Base-by-base conservation (phyloP, 2,113 vertebrate species). In the Phalacrocorax aristotelis region DNA sequence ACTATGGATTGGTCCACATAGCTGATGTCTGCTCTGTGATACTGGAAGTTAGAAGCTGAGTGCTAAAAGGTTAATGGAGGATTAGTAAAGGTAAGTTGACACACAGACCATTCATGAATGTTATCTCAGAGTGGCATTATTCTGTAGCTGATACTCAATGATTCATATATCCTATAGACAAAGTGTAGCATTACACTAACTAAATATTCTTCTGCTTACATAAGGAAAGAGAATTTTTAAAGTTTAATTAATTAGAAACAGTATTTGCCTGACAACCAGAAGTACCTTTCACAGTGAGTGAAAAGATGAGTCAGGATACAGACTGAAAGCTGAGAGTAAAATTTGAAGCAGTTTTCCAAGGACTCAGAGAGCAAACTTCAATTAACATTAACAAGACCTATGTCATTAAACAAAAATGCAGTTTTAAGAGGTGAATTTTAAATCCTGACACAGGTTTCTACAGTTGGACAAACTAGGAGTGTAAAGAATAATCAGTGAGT, bases 401-500 rank as follows among this genome's bases (percentile, higher is more conserved):
- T 76, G 57, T 72, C 0, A 0, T 89, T 87, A 87, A 79, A 84
- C 36, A 19, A 52, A 94, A 90, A 87, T 18, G 1, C 34, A 65
- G 14, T 72, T 92, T 91, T 65, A 81, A 76, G 44, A 80, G n/a
- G n/a, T 90, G 83, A 90, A 66, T 92, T 93, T 94, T 83, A 90
- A 93, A 90, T 81, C 54, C 58, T 83, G 54, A 69, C 49, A 77
- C 20, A 60, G 76, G 25, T 19, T 74, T 90, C 44, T 87, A 52
- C 38, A 89, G 38, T 8, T 36, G 78, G 51, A 84, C 27, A 87
- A 85, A 62, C 13, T 42, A 49, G 15, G 38, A 87, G 11, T 32
- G 2, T 61, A 60, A 89, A 83, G 52, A 87, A 62, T 46, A 80
- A 80, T 23, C 65, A 55, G 12, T 40, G 46, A 76, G 25, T 40